phyloP scores from a whole-genome alignment of 2,113 vertebrate genomes.

The Picathartes gymnocephalus region DNA sequence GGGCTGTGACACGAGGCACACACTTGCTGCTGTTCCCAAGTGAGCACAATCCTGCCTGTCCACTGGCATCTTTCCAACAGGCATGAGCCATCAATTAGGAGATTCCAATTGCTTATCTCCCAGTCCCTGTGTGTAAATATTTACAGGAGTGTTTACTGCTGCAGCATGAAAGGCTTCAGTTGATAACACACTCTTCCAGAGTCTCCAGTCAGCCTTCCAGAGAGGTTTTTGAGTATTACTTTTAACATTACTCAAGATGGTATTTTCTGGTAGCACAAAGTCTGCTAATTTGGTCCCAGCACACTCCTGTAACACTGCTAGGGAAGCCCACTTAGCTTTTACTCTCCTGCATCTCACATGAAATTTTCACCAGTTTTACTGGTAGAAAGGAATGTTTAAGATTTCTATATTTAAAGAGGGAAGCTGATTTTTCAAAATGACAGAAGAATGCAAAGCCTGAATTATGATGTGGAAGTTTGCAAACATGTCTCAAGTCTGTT shows the following conservation, averaged over 20 bases:
- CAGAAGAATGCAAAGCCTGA: background rate
- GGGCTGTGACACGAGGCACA: background rate
- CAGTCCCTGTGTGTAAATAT: background rate
- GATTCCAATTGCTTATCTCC: background rate
- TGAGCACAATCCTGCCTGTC: background rate
- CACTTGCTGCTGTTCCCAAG: background rate
- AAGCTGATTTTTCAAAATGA: background rate
- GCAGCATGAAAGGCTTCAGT: background rate
- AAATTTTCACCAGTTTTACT: background rate
- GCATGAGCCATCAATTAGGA: background rate
- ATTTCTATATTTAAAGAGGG: background rate
- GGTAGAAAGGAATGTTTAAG: background rate
- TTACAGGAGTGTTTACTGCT: background rate
- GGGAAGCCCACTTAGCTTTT: background rate
- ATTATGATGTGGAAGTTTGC: background rate
- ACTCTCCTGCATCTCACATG: fast-evolving
- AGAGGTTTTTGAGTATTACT: background rate
- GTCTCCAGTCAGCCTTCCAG: background rate
- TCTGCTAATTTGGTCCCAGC: background rate
- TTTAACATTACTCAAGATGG: background rate
- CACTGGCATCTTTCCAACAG: background rate
- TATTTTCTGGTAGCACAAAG: background rate
- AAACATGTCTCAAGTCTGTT: background rate
- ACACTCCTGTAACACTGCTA: background rate
- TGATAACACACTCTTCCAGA: background rate